phyloP scores from a whole-genome alignment of 2,113 vertebrate genomes.

The Leptodactylus fuscus region DNA sequence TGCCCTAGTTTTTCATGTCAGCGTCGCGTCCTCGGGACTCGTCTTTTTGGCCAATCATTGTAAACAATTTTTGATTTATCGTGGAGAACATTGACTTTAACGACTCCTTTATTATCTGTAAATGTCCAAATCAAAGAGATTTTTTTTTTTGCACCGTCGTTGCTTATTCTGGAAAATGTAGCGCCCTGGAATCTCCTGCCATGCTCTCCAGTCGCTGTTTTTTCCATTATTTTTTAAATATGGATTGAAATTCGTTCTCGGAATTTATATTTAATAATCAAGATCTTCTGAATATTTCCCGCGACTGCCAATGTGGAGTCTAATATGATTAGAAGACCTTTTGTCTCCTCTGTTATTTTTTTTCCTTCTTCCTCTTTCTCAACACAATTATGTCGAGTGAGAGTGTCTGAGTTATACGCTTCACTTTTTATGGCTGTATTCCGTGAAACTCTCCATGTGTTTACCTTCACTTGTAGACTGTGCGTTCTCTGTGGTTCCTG shows the following conservation, averaged over 20 bases:
- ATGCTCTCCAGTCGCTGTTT: slow-evolving; percentile 65
- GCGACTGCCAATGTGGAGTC: slow-evolving; percentile 60
- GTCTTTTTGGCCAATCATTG: no score
- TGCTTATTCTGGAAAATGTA: neutral
- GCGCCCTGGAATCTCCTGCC: slow-evolving; percentile 64
- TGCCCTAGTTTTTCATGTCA: no score
- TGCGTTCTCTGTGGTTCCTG: slow-evolving; percentile 83
- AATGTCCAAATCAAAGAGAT: neutral
- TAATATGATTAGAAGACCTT: slow-evolving; percentile 60
- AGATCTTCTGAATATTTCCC: slow-evolving; percentile 63
- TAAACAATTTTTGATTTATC: neutral
- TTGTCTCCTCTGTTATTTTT: slow-evolving; percentile 62
- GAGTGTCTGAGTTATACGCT: slow-evolving; percentile 66
- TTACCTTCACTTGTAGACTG: slow-evolving; percentile 81
- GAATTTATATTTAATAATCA: slow-evolving; percentile 59
- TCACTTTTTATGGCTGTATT: slow-evolving; percentile 75
- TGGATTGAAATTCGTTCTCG: slow-evolving; percentile 69
- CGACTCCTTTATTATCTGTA: neutral
- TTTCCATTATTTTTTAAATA: slow-evolving; percentile 70
- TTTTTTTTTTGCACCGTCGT: neutral
- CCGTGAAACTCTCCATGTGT: slow-evolving; percentile 78
- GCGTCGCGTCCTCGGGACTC: no score
- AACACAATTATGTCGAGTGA: slow-evolving; percentile 64
- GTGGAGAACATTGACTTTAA: neutral
- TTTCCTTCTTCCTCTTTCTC: slow-evolving; percentile 44